These are phyloP conservation scores for Leptinotarsa defecta DNA, from an alignment of 1,140 invertebrate genomes.

Conservation along the genomic window DNA sequence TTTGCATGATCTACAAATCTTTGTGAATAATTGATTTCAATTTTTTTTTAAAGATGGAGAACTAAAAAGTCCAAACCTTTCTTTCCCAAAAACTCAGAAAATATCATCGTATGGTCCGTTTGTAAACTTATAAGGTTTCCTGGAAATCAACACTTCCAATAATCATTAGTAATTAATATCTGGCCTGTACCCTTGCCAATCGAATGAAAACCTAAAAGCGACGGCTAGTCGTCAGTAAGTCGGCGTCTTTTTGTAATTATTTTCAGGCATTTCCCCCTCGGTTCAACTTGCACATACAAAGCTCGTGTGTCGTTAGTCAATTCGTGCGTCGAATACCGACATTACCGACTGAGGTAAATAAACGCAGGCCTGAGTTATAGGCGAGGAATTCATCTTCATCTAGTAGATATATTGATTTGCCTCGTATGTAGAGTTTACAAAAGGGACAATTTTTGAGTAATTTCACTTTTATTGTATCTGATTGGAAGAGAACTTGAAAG, in stretches of 20 bases:
- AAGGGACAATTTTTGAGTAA: no score
- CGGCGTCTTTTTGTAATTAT: constrained; percentile 8
- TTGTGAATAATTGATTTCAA: no score
- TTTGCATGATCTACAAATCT: no score
- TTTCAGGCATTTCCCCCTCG: constrained; percentile 7
- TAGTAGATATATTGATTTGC: no score
- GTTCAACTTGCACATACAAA: neutral
- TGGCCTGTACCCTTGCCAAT: neutral
- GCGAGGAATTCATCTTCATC: neutral
- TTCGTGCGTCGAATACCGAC: neutral
- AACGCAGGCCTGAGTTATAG: neutral
- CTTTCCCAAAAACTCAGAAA: no score
- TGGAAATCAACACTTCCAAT: neutral
- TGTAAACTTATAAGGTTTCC: no score
- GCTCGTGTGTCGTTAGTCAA: neutral
- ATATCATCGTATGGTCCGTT: no score
- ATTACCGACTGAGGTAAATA: neutral
- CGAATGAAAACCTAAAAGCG: constrained; percentile 3
- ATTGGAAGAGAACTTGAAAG: no score
- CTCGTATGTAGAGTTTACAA: no score
- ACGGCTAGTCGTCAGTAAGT: neutral
- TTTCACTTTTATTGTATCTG: no score
- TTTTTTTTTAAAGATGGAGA: no score
- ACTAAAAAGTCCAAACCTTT: no score
- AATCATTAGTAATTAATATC: neutral